Conservation (phyloP, 2,113 vertebrate genomes). For the Hiodon alosoides region DNA sequence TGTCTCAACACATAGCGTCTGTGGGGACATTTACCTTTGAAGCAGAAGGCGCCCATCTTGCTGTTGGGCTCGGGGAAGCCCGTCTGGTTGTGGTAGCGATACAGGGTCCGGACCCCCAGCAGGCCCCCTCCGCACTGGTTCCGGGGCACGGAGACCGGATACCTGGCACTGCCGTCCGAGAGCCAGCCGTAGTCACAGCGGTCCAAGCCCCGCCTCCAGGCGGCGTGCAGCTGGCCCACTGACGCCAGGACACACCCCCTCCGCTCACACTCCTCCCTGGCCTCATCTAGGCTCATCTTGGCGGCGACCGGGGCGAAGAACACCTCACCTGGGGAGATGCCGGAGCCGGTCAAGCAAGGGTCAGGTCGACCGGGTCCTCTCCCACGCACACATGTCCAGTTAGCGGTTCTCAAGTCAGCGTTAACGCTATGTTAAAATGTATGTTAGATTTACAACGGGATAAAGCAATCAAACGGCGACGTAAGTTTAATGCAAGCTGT, state of each 20-base stretch:
- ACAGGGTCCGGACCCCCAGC: conserved; percentile 88
- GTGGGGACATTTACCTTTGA: conserved; percentile 70
- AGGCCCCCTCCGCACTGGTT: conserved; percentile 85
- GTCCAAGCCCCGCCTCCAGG: conserved; percentile 84
- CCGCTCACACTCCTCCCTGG: conserved; percentile 59
- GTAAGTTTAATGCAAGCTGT: too few species aligned
- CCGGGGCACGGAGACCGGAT: conserved; percentile 78
- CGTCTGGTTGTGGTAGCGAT: conserved; percentile 81
- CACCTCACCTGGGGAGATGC: conserved; percentile 68
- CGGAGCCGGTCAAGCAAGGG: too few species aligned
- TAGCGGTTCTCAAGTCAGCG: neutral
- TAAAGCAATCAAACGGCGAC: neutral
- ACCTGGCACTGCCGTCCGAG: conserved; percentile 82
- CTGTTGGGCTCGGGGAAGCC: conserved; percentile 72
- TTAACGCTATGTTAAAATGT: neutral
- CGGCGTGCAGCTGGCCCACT: conserved; percentile 79
- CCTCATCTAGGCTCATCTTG: conserved; percentile 75
- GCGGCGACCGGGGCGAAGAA: conserved; percentile 59
- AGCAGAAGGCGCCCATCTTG: conserved; percentile 83
- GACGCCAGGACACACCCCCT: conserved; percentile 65
- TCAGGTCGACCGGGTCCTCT: neutral
- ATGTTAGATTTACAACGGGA: neutral
- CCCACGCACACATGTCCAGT: neutral
- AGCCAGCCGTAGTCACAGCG: conserved; percentile 90
- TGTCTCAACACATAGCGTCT: neutral